Base-by-base conservation (phyloP, 1,140 invertebrate genomes). In the Cyrtorhinus lividipennis region DNA sequence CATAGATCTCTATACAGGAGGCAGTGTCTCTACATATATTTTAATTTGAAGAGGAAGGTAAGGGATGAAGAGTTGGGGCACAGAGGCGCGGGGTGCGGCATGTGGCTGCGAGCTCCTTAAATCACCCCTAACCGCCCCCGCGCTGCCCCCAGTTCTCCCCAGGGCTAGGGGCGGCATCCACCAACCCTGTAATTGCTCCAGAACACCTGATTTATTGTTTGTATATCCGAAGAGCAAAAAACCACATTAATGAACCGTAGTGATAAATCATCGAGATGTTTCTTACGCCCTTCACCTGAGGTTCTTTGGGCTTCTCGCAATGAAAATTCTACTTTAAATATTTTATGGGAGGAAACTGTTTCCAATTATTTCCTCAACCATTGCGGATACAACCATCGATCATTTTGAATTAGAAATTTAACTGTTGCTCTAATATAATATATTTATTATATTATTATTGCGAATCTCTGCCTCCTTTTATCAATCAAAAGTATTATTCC, bases 201-300 rank as follows among this genome's bases (percentile, higher is more conserved):
- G 48, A 53, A 53, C 48, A 53, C 48, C 48, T 53, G 48, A 53
- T 53, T 53, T 53, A 53, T 53, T 53, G 48, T 53, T 53, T 53
- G 48, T 53, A 53, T 53, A 53, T 53, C 48, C 48, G 10, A 10
- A 22, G 20, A 53, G 48, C 48, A 53, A 53, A 53, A 53, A 53
- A 53, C 48, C 48, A 22, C 48, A 53, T 53, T 53, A 53, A 53
- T 53, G 48, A 53, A 53, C 48, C 10, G 8, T 10, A 10, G 10
- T 8, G 8, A 53, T 53, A 53, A 53, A 53, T 53, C 48, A 53
- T 53, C 20, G 48, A 22, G 48, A 53, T 53, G 10, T 53, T 53
- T 53, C 48, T 53, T 53, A 22, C 8, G 10, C 8, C 48, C 10
- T 20, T 20, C 48, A 10, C 8, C 48, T 53, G n/a, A n/a, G n/a